Evolutionary conservation across 2,113 vertebrate genomes (phyloP).

Genomic region (Ondatra zibethicus): DNA sequence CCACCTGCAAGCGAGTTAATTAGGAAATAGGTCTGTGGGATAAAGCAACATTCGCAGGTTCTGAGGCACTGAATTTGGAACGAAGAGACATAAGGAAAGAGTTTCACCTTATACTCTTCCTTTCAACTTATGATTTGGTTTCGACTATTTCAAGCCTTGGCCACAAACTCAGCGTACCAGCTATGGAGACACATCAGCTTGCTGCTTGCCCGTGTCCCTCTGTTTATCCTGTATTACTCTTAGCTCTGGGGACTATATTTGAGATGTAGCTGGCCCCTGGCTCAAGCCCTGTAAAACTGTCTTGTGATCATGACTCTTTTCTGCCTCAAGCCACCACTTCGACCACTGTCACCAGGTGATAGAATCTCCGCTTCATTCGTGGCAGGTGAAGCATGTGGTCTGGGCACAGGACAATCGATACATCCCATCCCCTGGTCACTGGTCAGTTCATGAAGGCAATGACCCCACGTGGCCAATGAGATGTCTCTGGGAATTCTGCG

Average conservation of each 20-base stretch:
- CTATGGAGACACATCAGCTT: background rate
- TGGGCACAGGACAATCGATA: background rate
- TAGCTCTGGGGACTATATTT: background rate
- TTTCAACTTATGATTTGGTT: slow-evolving; percentile 5
- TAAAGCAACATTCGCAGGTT: background rate
- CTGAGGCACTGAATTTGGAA: background rate
- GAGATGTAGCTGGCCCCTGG: background rate
- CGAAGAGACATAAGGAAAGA: background rate
- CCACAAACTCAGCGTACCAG: background rate
- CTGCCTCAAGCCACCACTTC: background rate
- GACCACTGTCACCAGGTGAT: background rate
- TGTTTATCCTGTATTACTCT: background rate
- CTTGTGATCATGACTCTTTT: background rate
- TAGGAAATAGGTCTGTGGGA: background rate
- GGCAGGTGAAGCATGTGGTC: background rate
- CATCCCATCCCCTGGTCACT: background rate
- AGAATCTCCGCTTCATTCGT: no score
- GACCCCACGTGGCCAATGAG: background rate
- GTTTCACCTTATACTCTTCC: background rate
- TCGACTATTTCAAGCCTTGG: slow-evolving; percentile 4
- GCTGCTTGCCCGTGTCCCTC: background rate
- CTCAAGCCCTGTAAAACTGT: background rate
- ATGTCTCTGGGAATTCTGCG: background rate
- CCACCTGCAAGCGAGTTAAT: background rate
- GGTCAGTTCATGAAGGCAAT: background rate